Evolutionary conservation across 1,140 invertebrate genomes (phyloP).

Genomic region (Diorhabda carinulata): DNA sequence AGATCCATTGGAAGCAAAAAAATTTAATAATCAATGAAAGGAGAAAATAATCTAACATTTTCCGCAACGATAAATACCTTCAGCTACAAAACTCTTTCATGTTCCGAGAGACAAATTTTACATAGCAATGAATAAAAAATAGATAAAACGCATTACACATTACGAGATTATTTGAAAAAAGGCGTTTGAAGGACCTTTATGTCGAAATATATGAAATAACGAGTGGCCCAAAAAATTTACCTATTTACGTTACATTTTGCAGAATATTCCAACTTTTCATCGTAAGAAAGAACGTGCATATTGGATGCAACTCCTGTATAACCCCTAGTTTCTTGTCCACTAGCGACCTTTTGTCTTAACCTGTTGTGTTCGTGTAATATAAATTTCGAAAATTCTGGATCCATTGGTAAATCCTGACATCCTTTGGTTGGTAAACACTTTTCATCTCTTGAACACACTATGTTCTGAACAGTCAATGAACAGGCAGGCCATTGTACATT

Average conservation of each 20-base stretch:
- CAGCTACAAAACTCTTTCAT: no score
- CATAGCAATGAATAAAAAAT: no score
- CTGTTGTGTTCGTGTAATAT: slow-evolving; percentile 3
- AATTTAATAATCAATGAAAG: no score
- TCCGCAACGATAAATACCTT: no score
- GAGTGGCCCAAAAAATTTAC: no score
- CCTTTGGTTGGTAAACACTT: not conserved
- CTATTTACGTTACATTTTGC: slow-evolving; percentile 14
- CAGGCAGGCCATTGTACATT: not conserved
- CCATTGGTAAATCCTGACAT: not conserved
- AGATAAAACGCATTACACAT: no score
- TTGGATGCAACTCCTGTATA: slow-evolving; percentile 6
- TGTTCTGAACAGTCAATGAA: not conserved
- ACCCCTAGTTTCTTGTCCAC: slow-evolving; percentile 8
- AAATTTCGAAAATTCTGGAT: not conserved
- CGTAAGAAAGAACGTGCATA: slow-evolving; percentile 16
- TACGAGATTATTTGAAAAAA: no score
- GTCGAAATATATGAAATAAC: no score
- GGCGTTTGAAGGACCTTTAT: no score
- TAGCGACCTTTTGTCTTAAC: not conserved
- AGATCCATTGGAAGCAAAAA: no score
- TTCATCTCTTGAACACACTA: not conserved
- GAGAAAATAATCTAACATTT: no score
- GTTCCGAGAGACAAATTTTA: no score
- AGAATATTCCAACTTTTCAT: slow-evolving; percentile 13